Conservation (phyloP, 1,140 invertebrate species). For the Psix sp. region DNA sequence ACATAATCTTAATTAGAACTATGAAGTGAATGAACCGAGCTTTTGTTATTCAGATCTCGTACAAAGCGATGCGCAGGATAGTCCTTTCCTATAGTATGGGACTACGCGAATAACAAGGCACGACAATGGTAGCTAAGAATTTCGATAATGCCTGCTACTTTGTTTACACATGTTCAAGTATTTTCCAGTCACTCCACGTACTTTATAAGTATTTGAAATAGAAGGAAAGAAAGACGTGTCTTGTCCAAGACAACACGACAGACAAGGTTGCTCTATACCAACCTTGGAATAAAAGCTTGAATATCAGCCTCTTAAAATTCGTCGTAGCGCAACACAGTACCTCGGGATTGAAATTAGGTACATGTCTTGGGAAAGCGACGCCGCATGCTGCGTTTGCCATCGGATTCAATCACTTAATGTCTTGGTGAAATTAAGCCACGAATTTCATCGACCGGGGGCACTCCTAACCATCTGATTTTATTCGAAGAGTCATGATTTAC, state of each 20-base stretch:
- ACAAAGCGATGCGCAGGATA: background rate
- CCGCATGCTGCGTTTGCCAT: constrained; percentile 53
- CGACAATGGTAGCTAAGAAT: constrained; percentile 29
- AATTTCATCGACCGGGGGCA: constrained; percentile 41
- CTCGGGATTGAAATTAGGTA: constrained; percentile 51
- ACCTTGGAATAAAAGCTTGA: constrained; percentile 32
- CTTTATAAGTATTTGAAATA: constrained; percentile 50
- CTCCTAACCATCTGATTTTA: too few species aligned
- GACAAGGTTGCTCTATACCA: constrained; percentile 29
- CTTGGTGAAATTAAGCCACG: constrained; percentile 29
- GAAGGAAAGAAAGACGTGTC: constrained; percentile 36
- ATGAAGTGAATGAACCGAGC: background rate
- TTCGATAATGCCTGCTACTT: constrained; percentile 47
- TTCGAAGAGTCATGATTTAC: too few species aligned
- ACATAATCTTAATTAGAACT: constrained; percentile 22
- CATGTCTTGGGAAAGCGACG: constrained; percentile 15
- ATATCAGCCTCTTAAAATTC: constrained; percentile 41
- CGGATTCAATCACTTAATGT: constrained; percentile 69
- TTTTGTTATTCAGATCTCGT: constrained; percentile 42
- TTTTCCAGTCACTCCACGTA: constrained; percentile 45
- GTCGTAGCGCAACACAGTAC: constrained; percentile 22
- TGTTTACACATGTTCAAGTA: constrained; percentile 41
- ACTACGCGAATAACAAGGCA: constrained; percentile 33
- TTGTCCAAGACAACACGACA: constrained; percentile 28
- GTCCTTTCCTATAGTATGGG: constrained; percentile 1